Percentiles rank a stretch among this genome's conserved stretches.
Conservation (phyloP, 2,888 invertebrate genomes). For the Paralinhomoeus sp. region DNA sequence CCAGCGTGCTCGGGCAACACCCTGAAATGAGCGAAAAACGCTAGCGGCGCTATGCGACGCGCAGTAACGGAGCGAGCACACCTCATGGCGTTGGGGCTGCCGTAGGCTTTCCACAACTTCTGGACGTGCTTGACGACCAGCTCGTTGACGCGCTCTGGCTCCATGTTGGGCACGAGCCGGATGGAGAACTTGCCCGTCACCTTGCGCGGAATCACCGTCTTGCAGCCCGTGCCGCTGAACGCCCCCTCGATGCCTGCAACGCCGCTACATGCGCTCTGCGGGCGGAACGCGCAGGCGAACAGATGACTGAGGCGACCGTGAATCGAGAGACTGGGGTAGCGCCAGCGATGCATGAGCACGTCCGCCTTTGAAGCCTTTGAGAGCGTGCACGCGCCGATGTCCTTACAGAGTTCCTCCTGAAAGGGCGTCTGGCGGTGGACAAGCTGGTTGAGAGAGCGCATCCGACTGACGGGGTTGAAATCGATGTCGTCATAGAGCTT, state of each 20-base stretch:
- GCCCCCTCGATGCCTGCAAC: constrained; percentile 57
- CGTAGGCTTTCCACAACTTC: constrained; percentile 48
- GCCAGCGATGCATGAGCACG: constrained; percentile 79
- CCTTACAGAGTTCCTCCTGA: constrained; percentile 43
- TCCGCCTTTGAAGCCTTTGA: constrained; percentile 47
- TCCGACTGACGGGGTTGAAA: constrained; percentile 42
- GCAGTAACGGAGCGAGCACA: too few species aligned
- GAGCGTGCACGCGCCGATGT: constrained; percentile 41
- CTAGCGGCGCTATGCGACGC: too few species aligned
- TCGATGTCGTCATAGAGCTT: constrained; percentile 56
- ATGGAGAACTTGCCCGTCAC: constrained; percentile 92
- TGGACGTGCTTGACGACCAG: constrained; percentile 51
- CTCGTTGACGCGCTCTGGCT: constrained; percentile 50
- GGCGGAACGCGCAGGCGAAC: too few species aligned
- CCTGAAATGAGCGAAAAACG: constrained; percentile 15
- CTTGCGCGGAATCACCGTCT: constrained; percentile 61
- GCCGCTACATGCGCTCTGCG: neutral
- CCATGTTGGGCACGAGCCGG: constrained; percentile 80
- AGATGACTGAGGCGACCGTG: constrained; percentile 38
- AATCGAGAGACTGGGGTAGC: constrained; percentile 69
- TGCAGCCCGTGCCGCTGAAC: constrained; percentile 69
- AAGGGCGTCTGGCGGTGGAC: constrained; percentile 11
- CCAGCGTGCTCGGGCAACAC: constrained; percentile 44
- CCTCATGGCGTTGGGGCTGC: constrained; percentile 52
- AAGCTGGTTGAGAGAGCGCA: constrained; percentile 38